Percentiles rank a stretch among this genome's conserved stretches.
Evolutionary conservation across 2,113 vertebrate genomes (phyloP).

Genomic region (Nipponia nippon): DNA sequence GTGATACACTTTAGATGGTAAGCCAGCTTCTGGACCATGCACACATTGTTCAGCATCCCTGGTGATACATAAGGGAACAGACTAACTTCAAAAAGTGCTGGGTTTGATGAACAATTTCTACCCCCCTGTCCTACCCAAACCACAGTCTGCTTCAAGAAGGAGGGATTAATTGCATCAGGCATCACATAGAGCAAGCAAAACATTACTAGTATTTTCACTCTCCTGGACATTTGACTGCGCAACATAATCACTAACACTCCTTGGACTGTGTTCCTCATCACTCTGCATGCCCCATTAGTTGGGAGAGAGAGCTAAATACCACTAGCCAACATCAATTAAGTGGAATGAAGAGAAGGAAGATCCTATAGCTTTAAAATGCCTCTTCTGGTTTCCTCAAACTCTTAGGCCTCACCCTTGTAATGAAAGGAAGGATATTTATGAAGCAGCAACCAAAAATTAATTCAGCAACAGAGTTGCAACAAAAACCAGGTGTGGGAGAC

Average conservation of each 20-base stretch:
- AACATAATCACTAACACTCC: background rate
- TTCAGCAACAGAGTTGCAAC: background rate
- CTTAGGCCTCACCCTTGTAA: background rate
- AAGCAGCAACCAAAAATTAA: background rate
- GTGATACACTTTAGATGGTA: background rate
- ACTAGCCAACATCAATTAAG: background rate
- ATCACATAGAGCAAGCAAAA: background rate
- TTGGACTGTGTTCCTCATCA: background rate
- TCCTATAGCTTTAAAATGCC: background rate
- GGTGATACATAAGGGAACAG: background rate
- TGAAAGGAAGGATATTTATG: background rate
- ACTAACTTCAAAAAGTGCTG: background rate
- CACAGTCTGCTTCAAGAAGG: background rate
- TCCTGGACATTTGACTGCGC: background rate
- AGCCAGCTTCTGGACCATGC: fast-evolving
- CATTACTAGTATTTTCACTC: background rate
- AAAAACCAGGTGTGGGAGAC: background rate
- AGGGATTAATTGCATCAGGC: background rate
- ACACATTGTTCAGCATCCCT: background rate
- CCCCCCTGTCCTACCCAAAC: background rate
- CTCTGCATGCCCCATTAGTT: background rate
- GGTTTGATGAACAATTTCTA: background rate
- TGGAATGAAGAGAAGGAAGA: background rate
- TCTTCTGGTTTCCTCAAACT: background rate
- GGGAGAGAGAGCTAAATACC: background rate